These are phyloP conservation scores for Ceraclea dissimilis DNA, from an alignment of 2,888 invertebrate species.

Conservation along the genomic window DNA sequence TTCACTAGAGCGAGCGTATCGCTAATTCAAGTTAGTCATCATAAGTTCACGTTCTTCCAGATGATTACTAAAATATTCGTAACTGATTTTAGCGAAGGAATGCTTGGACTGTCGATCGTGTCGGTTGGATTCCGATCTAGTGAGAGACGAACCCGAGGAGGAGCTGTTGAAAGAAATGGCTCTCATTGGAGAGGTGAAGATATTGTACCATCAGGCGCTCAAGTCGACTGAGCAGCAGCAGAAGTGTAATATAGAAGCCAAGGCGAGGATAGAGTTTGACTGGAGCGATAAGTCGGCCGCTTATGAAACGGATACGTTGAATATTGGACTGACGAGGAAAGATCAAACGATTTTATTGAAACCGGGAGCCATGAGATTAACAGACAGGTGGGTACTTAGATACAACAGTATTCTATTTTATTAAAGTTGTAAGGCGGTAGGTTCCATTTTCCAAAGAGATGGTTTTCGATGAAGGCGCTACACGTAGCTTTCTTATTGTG, in stretches of 20 bases:
- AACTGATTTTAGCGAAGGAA: constrained; percentile 54
- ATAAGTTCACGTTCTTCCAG: no score
- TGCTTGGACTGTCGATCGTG: constrained; percentile 64
- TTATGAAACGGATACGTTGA: constrained; percentile 65
- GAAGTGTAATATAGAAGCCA: constrained; percentile 68
- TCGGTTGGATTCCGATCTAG: constrained; percentile 64
- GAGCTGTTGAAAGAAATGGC: constrained; percentile 69
- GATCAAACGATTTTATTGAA: constrained; percentile 68
- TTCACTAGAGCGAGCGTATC: no score
- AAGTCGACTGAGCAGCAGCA: constrained; percentile 63
- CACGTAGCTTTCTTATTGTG: no score
- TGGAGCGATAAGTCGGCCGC: constrained; percentile 87
- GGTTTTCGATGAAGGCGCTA: no score
- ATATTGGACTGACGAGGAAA: constrained; percentile 60
- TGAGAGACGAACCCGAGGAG: constrained; percentile 68
- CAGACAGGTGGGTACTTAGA: constrained; percentile 56
- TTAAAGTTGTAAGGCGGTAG: no score
- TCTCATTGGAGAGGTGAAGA: constrained; percentile 60
- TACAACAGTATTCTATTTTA: not conserved
- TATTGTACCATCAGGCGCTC: constrained; percentile 53
- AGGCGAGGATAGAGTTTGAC: constrained; percentile 77
- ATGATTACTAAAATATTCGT: no score
- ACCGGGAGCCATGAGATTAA: constrained; percentile 72
- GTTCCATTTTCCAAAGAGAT: no score
- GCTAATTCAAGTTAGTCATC: no score